Conservation (phyloP, 2,888 invertebrate species). For the Pachycephus smyrnensis region DNA sequence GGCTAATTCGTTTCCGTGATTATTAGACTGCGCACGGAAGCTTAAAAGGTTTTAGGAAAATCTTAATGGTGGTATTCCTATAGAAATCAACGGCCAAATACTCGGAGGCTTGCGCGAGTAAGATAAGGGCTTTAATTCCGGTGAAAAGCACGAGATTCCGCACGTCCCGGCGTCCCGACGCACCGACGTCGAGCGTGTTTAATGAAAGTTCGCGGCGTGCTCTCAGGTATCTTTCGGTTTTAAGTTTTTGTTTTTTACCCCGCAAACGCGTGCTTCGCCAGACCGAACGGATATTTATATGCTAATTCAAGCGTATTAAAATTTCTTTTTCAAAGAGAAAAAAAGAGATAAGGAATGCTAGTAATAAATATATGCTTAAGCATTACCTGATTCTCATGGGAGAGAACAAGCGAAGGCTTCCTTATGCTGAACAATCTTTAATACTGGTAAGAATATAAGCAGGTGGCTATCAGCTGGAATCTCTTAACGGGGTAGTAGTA, state of each 20-base stretch:
- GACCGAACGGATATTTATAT: too few relatives aligned
- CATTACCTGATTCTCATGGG: neutral
- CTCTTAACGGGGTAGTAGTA: neutral
- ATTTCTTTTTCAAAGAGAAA: neutral
- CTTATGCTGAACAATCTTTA: neutral
- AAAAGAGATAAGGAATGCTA: neutral
- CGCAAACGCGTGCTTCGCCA: too few relatives aligned
- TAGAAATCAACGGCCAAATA: neutral
- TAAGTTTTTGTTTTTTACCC: too few relatives aligned
- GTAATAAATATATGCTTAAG: neutral
- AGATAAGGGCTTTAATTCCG: neutral
- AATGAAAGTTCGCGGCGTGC: neutral
- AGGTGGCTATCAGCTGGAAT: neutral
- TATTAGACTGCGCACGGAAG: neutral
- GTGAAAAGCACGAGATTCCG: neutral
- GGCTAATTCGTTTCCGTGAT: neutral
- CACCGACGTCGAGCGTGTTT: neutral
- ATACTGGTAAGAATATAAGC: neutral
- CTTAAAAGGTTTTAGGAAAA: neutral
- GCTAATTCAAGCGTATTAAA: neutral
- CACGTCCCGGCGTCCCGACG: neutral
- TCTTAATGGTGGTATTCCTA: neutral
- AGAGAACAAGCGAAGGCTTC: neutral
- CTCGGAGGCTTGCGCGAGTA: neutral
- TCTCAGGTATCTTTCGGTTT: neutral